These are phyloP conservation scores for Pristionchus mayeri DNA, from an alignment of 2,888 invertebrate species.

Conservation along the genomic window DNA sequence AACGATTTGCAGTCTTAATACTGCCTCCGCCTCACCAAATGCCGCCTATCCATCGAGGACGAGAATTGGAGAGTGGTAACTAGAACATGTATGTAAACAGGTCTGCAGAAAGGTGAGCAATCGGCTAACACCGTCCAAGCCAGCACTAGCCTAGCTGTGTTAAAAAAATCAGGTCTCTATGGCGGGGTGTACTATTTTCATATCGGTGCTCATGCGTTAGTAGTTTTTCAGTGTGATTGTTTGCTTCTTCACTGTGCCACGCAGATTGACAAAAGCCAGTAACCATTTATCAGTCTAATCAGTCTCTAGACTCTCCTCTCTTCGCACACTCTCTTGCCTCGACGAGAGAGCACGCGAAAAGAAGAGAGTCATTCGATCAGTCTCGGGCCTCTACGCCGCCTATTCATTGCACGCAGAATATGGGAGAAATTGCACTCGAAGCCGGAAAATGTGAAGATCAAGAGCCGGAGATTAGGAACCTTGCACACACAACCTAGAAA, in stretches of 20 bases:
- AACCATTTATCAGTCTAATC: constrained; percentile 41
- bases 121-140: too few relatives aligned
- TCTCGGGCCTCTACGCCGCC: constrained; percentile 35
- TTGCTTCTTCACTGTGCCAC: background rate
- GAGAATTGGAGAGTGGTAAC: too few relatives aligned
- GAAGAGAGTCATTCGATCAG: background rate
- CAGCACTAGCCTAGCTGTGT: too few relatives aligned
- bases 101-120: too few relatives aligned
- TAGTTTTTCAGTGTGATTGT: background rate
- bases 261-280: background rate
- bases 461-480: constrained; percentile 19
- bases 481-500: constrained; percentile 28
- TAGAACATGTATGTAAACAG: too few relatives aligned
- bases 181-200: too few relatives aligned
- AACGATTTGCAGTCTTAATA: too few relatives aligned
- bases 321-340: background rate
- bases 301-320: constrained; percentile 23
- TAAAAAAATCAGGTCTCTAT: too few relatives aligned
- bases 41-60: too few relatives aligned
- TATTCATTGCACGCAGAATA: constrained; percentile 35
- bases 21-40: too few relatives aligned
- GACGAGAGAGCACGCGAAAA: background rate
- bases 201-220: too few relatives aligned
- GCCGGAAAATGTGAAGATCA: background rate
- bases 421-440: constrained; percentile 32